Base-by-base conservation (phyloP, 2,113 vertebrate genomes). In the Pachypanchax playfairii region DNA sequence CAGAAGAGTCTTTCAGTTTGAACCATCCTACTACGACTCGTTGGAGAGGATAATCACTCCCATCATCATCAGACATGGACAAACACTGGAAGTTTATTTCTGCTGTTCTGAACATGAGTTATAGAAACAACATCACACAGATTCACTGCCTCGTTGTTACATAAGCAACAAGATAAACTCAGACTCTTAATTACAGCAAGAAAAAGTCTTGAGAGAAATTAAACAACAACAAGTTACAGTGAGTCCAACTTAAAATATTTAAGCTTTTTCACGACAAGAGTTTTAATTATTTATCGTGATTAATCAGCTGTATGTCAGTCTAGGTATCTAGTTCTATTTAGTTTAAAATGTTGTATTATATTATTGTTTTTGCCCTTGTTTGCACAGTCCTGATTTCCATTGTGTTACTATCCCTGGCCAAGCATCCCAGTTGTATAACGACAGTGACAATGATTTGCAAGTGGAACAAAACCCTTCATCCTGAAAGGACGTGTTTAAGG, bases 401-500 rank as follows among this genome's bases (percentile, higher is more conserved):
- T 59, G 1, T 4, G 55, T 41, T 33, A 3, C 18, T 1, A 18
- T 33, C 18, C 33, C 15, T 13, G 31, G 56, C 18, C n/a, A 9
- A 64, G 39, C 22, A 29, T 74, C 56, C 43, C 52, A 22, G 44
- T 57, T 81, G 73, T 63, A 55, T 72, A 70, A 60, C 35, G 75
- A 79, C 56, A 76, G 48, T 54, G 29, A 52, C 24, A 10, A 52
- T 80, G 79, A 88, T 87, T 84, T 87, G 70, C 73, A 65, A 85
- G 62, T 63, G 75, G 86, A 88, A 85, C 77, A 76, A 85, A 87
- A 44, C 31, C 26, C 36, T 79, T 62, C 77, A 78, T 84, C 72
- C 73, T 36, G 36, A 47, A 57, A 54, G 75, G 73, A 77, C 39
- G 64, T 76, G 72, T 82, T 70, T 75, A 70, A 73, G 48, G 49